Base-by-base conservation (phyloP, 2,888 invertebrate species). In the Buathra laborator region DNA sequence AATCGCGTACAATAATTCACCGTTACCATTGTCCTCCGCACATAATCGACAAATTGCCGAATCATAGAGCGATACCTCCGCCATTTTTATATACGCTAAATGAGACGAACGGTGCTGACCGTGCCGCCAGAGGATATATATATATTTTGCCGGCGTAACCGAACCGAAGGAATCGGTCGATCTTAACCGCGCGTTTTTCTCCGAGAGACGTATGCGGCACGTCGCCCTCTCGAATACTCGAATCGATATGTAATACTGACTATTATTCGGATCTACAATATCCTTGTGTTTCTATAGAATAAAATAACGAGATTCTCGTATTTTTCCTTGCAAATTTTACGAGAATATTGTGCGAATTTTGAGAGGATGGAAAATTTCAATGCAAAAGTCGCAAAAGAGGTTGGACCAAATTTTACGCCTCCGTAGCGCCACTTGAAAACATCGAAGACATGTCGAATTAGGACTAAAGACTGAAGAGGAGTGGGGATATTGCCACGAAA, bases 41-140 rank as follows among this genome's bases (percentile, higher is more conserved):
- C 97, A 97, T 93, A 97, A 95, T 94, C 97, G 95, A 94, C 97
- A 97, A 94, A 96, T 95, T 87, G 95, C 95, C 88, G 96, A 96
- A 94, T 97, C 95, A 92, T 95, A 96, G 89, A 96, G 95, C 92
- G 91, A 90, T 86, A 93, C 93, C 89, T 94, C 93, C 91, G 89
- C 90, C 92, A 92, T 93, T 76, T 85, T 85, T 72, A 48, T 62
- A 12, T 62, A 62, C 62, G 32, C 6, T 62, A 6, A 12, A 37
- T 9, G 59, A 59, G 62, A 62, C 62, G 62, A 6, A 62, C 32
- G 62, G 62, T 29, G 32, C n/a, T 32, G 12, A 32, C 1, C 14
- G 62, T 14, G 14, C 32, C 29, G 32, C 62, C 62, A 32, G 29
- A n/a, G 10, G 4, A 24, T 56, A 56, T 24, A 10, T 56, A 62